phyloP scores from a whole-genome alignment of 2,113 vertebrate genomes.

The Sterna hirundo region DNA sequence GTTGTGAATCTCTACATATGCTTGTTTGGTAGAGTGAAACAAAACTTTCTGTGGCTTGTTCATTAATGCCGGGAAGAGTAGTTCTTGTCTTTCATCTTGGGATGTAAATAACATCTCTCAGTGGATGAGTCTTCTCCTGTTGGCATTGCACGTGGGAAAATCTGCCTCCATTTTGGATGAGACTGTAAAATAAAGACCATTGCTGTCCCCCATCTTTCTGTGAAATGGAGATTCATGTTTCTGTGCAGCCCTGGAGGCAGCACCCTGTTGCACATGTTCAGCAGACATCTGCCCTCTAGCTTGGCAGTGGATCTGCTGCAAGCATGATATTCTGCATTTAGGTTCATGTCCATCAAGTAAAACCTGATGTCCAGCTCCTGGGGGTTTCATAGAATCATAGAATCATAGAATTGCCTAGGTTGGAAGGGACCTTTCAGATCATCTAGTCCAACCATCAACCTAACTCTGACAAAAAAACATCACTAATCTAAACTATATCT shows the following conservation, averaged over 20 bases:
- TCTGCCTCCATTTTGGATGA: background rate
- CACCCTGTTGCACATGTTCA: background rate
- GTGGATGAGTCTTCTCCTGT: background rate
- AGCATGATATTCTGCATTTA: background rate
- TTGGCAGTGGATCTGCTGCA: background rate
- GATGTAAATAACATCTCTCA: background rate
- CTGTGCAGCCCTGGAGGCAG: background rate
- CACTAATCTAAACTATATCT: too few relatives aligned
- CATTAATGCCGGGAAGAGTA: background rate
- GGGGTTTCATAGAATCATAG: background rate
- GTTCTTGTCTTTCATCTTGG: background rate
- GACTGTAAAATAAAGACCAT: background rate
- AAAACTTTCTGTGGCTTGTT: background rate
- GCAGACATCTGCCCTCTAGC: background rate
- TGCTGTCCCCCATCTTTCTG: background rate
- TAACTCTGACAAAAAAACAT: too few relatives aligned
- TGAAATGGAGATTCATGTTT: background rate
- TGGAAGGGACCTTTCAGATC: too few relatives aligned
- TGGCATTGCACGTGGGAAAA: background rate
- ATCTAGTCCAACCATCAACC: too few relatives aligned
- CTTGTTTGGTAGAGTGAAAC: background rate
- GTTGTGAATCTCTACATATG: background rate
- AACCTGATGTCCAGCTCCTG: background rate
- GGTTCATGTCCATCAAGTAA: background rate
- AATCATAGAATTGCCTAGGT: too few relatives aligned